Evolutionary conservation across 2,888 invertebrate species (phyloP), one percentile per base, ranked within the genome.

Genomic region (Agrilus mali): DNA sequence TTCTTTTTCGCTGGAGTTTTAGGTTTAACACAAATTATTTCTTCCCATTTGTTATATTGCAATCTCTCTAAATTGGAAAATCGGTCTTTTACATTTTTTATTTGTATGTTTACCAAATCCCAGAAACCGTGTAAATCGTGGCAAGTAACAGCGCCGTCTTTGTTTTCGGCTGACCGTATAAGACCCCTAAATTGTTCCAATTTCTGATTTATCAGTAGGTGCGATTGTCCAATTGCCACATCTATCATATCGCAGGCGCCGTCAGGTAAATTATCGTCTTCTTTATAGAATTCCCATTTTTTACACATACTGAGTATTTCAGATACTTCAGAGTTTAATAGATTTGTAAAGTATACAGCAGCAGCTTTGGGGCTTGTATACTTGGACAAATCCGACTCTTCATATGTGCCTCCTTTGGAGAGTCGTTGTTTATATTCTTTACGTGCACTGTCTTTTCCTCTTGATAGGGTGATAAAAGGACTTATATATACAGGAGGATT

Each of bases 41-140:
- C 76, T 14, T 61, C 56, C 80, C 80, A 77, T 47, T 67, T 64
- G 13, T 70, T 68, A 0, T 57, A 55, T 17, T 67, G 68, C 12
- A 72, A 47, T 43, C 64, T 63, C 22, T 70, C 66, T 12, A 77
- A 54, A 45, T 72, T 68, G 45, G 67, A 70, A 58, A 82, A 82
- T 40, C 77, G 65, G 55, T 72, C 65, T 55, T 80, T 72, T 4
- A 85, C 69, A 53, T 83, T 77, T 42, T 75, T 77, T 1, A 85
- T 72, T 70, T 88, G 86, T 64, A 86, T 77, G 52, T 76, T 77
- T 33, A 86, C 77, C 80, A 86, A 82, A 56, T 89, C 89, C 89
- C 89, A 90, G 69, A 88, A 90, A 20, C 89, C 89, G 53, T 80
- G 82, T 42, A 90, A 70, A 68, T 90, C 90, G 6, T 76, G 74